A percentile compares a stretch with the other conserved stretches of the same genome.
Evolutionary conservation across 2,888 invertebrate species (phyloP).

Genomic region (Chrysolina haemoptera): DNA sequence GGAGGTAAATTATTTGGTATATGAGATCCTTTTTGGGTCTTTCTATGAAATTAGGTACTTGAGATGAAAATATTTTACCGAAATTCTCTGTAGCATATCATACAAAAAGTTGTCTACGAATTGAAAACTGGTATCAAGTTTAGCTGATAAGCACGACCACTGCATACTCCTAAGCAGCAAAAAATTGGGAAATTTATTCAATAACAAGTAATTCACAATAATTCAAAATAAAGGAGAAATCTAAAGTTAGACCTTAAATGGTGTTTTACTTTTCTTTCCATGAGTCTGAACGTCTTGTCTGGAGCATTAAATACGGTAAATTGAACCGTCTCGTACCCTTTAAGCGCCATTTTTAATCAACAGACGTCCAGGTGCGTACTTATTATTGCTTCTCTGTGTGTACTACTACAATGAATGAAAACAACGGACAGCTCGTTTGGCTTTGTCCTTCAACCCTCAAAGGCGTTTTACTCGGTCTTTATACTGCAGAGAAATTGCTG

Average conservation of each 20-base stretch:
- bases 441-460: slow-evolving; percentile 52
- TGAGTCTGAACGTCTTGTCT: slow-evolving; percentile 13
- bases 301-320: slow-evolving; percentile 42
- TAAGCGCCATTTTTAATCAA: slow-evolving; percentile 54
- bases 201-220: no score
- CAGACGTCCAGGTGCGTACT: slow-evolving; percentile 56
- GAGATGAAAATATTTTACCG: no score
- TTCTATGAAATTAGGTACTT: not conserved
- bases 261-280: slow-evolving; percentile 9
- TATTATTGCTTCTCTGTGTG: slow-evolving; percentile 48
- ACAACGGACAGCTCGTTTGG: slow-evolving; percentile 55
- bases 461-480: slow-evolving; percentile 50
- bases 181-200: not conserved
- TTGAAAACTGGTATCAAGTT: no score
- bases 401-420: slow-evolving; percentile 53
- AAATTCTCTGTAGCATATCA: no score
- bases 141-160: no score
- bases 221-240: not conserved
- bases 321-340: slow-evolving; percentile 50
- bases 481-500: slow-evolving; percentile 44
- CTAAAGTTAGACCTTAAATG: not conserved
- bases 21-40: slow-evolving; percentile 9
- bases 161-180: no score
- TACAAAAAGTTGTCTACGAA: no score
- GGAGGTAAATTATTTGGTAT: slow-evolving; percentile 1